phyloP scores from a whole-genome alignment of 2,888 invertebrate species.

The Eutolmus rufibarbis region DNA sequence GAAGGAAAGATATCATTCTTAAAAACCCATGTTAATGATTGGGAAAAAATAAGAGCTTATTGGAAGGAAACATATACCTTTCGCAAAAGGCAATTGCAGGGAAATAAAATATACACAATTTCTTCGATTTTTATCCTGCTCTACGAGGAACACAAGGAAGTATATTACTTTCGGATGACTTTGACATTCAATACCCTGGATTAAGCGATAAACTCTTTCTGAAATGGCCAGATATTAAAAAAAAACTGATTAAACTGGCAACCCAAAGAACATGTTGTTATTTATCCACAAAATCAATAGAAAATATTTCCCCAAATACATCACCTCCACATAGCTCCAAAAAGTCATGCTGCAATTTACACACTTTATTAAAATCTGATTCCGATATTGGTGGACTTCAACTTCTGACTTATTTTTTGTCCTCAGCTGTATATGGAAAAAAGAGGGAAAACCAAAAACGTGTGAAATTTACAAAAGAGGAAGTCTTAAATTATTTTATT shows the following conservation, averaged over 20 bases:
- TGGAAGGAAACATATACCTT: not conserved
- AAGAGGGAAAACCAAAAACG: not conserved
- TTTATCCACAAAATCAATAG: too few relatives aligned
- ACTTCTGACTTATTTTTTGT: not conserved
- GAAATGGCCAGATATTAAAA: constrained; percentile 11
- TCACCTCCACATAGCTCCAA: not conserved
- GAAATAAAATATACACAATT: not conserved
- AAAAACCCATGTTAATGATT: not conserved
- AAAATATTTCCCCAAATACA: not conserved
- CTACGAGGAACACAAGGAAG: not conserved
- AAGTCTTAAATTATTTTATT: constrained; percentile 5
- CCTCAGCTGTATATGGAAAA: not conserved
- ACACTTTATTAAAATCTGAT: not conserved
- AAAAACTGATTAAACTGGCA: not conserved
- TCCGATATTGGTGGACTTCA: not conserved
- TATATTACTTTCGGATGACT: not conserved
- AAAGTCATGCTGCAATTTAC: too few relatives aligned
- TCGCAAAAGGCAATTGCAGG: not conserved
- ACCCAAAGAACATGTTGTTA: not conserved
- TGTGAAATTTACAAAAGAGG: not conserved
- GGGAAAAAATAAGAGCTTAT: not conserved
- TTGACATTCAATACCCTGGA: not conserved
- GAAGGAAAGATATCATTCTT: not conserved
- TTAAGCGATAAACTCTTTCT: not conserved
- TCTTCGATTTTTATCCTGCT: not conserved